Evolutionary conservation across 2,888 invertebrate species (phyloP), one percentile per base, ranked within the genome.

Genomic region (Limenitis camilla): DNA sequence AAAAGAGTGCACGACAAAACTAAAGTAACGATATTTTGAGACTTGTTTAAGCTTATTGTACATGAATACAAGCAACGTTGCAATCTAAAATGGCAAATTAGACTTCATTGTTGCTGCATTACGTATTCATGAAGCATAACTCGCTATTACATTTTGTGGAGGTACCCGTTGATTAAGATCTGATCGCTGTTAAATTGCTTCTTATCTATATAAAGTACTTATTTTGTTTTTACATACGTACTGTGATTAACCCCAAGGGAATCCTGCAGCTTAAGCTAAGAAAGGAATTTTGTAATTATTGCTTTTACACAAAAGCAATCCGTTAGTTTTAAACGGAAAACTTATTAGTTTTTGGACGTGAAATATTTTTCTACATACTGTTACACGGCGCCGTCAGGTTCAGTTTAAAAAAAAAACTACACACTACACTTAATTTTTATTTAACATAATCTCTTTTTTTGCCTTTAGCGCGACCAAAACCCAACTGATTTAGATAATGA

Each of bases 1-100:
- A 9, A 33, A 8, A 41, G 2, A 1, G 11, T 30, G 31, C 30
- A 31, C 27, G 29, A 40, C 19, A 19, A 19, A 19, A 19, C 19
- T 19, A 30, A 9, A 40, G 11, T 28, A 35, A 41, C 40, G 30
- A 53, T 40, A 28, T 32, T 44, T 33, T 38, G 35, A 36, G 32
- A 36, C 11, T 53, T 51, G 38, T 51, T 45, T 41, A 28, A 49
- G 53, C 31, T 49, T 45, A 45, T 45, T 53, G 48, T 49, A 39
- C 43, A 46, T 31, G 54, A 50, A 43, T 42, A 50, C 43, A 44
- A 35, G 49, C 48, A 49, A 40, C 44, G 49, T 45, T 53, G 53
- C 53, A 53, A 53, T 53, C 53, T 53, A 53, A 53, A 53, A 53
- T 53, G 53, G 45, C 53, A 53, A 53, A 53, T 53, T 53, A 53